These are phyloP conservation scores for Cossypha dichroa DNA, from an alignment of 2,797 vertebrate species.

Conservation along the genomic window DNA sequence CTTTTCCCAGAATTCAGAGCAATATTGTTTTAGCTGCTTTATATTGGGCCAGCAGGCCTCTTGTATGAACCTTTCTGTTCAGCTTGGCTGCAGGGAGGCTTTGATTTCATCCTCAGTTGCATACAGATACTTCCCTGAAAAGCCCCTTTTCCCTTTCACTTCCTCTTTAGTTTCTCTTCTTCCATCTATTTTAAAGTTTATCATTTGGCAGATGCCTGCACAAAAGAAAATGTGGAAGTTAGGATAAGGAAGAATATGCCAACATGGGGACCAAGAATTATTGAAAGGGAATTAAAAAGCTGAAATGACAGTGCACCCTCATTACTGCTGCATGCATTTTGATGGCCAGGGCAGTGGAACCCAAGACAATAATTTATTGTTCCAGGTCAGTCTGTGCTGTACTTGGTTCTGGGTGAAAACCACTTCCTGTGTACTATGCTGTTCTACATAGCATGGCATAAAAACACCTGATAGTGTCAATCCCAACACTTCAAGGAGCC, in stretches of 20 bases:
- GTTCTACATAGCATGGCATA: not conserved
- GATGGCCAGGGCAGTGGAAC: not conserved
- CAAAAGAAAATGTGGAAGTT: not conserved
- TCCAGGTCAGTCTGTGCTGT: not conserved
- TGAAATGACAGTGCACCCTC: not conserved
- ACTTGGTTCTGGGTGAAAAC: not conserved
- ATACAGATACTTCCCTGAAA: constrained; percentile 75
- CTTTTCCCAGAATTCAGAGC: not conserved
- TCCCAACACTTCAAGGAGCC: not conserved
- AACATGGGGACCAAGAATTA: not conserved
- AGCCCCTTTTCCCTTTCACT: constrained; percentile 85
- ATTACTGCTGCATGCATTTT: not conserved
- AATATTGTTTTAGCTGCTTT: not conserved
- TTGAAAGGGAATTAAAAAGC: not conserved
- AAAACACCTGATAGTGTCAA: not conserved
- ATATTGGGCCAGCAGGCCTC: not conserved
- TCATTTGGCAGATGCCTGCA: constrained; percentile 63
- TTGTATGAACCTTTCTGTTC: not conserved
- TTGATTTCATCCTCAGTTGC: constrained; percentile 79
- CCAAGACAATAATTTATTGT: not conserved
- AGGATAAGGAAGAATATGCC: not conserved
- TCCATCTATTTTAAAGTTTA: constrained; percentile 65
- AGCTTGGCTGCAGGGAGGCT: constrained; percentile 15
- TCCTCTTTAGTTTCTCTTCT: constrained; percentile 83
- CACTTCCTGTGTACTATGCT: rapidly evolving